A percentile compares a stretch with the other conserved stretches of the same genome.
These are phyloP conservation scores for Platanista minor DNA, from an alignment of 2,113 vertebrate genomes.

Conservation along the genomic window DNA sequence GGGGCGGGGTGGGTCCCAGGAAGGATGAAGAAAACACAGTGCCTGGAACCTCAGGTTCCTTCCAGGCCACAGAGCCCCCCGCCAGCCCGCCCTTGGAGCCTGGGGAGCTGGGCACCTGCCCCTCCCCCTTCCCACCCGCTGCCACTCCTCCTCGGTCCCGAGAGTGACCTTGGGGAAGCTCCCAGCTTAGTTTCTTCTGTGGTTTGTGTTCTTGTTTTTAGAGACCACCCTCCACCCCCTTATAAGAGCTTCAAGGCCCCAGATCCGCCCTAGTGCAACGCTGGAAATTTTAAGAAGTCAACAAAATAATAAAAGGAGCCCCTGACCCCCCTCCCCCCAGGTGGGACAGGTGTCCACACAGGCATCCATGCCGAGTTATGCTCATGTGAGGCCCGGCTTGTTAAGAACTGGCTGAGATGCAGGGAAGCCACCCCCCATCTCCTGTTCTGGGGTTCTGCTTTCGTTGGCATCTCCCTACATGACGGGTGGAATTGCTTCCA, in stretches of 20 bases:
- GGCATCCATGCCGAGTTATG: fast-evolving
- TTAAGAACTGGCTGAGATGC: neutral
- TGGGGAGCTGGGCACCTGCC: neutral
- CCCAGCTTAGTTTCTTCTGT: fast-evolving
- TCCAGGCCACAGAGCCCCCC: fast-evolving
- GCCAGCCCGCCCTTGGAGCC: neutral
- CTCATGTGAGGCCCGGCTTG: fast-evolving
- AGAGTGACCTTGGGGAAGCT: too few relatives aligned
- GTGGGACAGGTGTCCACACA: fast-evolving
- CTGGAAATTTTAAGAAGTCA: neutral
- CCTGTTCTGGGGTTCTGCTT: neutral
- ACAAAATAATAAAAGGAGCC: neutral
- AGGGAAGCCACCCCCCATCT: too few relatives aligned
- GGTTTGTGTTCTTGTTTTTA: too few relatives aligned
- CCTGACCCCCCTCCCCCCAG: fast-evolving
- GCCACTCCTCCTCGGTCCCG: fast-evolving
- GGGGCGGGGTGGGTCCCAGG: neutral
- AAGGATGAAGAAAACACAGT: fast-evolving
- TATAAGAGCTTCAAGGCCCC: neutral
- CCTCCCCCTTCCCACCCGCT: fast-evolving
- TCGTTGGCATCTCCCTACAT: fast-evolving
- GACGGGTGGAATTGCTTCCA: fast-evolving
- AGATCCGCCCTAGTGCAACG: neutral
- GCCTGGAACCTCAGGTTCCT: neutral
- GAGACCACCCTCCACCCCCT: fast-evolving